Evolutionary conservation across 2,888 invertebrate genomes (phyloP), one percentile per base, ranked within the genome.

Genomic region (Lamellibrachia satsuma): DNA sequence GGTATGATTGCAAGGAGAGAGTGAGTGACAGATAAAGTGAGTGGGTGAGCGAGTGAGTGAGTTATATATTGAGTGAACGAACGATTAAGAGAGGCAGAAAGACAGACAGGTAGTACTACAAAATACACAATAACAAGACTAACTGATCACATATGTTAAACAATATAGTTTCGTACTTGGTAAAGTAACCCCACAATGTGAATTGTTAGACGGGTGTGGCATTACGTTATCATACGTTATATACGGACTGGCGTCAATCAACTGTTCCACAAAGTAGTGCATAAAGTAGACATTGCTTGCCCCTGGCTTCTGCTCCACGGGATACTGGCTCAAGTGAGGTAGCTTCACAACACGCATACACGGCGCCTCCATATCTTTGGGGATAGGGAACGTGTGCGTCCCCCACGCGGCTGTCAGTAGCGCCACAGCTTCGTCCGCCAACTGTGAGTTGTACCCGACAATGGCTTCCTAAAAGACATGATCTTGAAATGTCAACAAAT

Each of bases 281-380:
- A 11, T 22, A 75, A 75, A 11, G 75, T 75, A 3, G 22, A 11
- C 75, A 6, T 22, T 22, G 22, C 75, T 75, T 75, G 22, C 90
- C 52, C 11, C 52, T 9, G 27, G 27, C 27, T 52, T 52, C 90
- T 75, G n/a, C 52, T 75, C 8, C 92, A 52, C 22, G 3, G 90
- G 93, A 90, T 91, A 94, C 75, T 92, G 91, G 51, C 92, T 91
- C 8, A 94, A 55, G 9, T 75, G 90, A 0, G 95, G 95, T 22
- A 95, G 52, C 52, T 93, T 93, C 7, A 95, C 93, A 22, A 94
- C 75, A 91, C 94, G 93, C 94, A 95, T 94, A 92, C 92, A 94
- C 0, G 95, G 95, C 2, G 95, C 94, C 92, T 94, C 94, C 95
- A 95, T 94, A n/a, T 93, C 92, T 11, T 92, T 51, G 9, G 95